phyloP scores from a whole-genome alignment of 92 coral and sea anemone species.

The Montipora capitata region DNA sequence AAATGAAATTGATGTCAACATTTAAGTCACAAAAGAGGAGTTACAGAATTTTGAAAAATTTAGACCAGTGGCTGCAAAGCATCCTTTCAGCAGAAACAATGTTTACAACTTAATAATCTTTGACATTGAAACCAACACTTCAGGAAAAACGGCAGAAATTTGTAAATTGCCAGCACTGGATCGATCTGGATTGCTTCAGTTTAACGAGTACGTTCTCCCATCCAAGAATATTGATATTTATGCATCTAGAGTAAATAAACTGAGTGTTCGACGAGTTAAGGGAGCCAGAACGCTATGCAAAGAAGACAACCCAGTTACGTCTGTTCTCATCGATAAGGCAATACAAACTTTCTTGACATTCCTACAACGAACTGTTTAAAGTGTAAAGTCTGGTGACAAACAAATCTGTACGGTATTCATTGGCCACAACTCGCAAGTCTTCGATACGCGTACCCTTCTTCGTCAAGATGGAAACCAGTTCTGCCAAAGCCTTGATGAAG shows the following conservation, averaged over 20 bases:
- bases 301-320: constrained; percentile 40
- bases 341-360: neutral
- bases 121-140: neutral
- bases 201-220: constrained; percentile 51
- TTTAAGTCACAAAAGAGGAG: too few species aligned
- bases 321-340: constrained; percentile 1
- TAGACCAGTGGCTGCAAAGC: too few species aligned
- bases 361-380: neutral
- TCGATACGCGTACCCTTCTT: too few species aligned
- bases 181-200: constrained; percentile 26
- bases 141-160: neutral
- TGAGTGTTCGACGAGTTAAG: constrained; percentile 40
- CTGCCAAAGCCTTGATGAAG: too few species aligned
- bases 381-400: constrained; percentile 1
- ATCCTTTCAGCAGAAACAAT: neutral
- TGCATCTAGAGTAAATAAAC: constrained; percentile 58
- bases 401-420: neutral
- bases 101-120: neutral
- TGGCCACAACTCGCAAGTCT: too few species aligned
- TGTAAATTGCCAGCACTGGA: constrained; percentile 64
- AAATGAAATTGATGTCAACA: too few species aligned
- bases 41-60: too few species aligned
- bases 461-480: too few species aligned
- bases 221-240: constrained; percentile 34
- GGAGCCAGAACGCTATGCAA: constrained; percentile 57